phyloP scores from a whole-genome alignment of 2,113 vertebrate genomes.

The Merops nubicus region DNA sequence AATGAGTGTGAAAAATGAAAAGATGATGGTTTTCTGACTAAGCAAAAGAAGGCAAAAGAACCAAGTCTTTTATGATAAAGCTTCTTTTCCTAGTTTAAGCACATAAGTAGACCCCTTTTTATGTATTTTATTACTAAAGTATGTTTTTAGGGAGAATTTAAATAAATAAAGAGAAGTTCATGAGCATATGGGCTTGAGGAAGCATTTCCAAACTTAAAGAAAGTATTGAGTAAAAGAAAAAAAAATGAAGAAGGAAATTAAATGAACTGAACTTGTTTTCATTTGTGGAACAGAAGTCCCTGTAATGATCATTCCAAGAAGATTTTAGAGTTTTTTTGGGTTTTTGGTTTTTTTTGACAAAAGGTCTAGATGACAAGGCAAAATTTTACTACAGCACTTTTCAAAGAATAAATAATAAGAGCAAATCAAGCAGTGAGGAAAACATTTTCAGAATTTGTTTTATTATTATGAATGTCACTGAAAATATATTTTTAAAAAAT shows the following conservation, averaged over 20 bases:
- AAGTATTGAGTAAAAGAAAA: background rate
- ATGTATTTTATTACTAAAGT: background rate
- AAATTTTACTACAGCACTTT: background rate
- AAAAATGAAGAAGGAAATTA: background rate
- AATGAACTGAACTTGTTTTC: background rate
- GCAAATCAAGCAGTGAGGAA: background rate
- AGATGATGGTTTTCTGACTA: background rate
- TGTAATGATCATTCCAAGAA: background rate
- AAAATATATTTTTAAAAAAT: background rate
- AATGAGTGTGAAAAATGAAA: background rate
- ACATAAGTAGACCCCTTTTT: background rate
- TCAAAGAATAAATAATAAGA: background rate
- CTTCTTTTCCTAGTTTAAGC: background rate
- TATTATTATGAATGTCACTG: background rate
- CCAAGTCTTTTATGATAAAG: background rate
- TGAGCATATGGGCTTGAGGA: background rate
- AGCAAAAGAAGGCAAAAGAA: background rate
- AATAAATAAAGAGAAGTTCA: background rate
- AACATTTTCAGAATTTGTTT: background rate
- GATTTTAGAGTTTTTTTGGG: no score
- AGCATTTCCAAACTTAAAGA: background rate
- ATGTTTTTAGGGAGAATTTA: background rate
- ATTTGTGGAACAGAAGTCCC: background rate
- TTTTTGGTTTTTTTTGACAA: no score
- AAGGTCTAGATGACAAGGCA: background rate